phyloP scores from a whole-genome alignment of 2,113 vertebrate genomes.

The Indicator maculatus region DNA sequence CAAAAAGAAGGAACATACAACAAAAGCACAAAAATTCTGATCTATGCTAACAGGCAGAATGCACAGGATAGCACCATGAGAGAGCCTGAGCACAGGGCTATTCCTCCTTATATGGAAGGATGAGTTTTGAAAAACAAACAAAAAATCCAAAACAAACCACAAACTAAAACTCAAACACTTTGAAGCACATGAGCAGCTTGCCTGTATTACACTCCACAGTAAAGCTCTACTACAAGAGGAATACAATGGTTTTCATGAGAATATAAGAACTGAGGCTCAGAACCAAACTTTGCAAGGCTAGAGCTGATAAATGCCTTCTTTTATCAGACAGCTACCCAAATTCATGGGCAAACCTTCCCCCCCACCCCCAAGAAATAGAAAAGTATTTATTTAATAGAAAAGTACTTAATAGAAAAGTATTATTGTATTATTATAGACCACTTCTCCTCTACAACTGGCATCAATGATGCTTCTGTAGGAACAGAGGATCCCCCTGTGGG shows the following conservation, averaged over 20 bases:
- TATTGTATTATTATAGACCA: neutral
- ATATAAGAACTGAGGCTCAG: neutral
- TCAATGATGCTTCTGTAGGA: neutral
- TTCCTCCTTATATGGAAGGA: neutral
- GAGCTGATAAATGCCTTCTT: neutral
- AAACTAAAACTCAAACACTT: neutral
- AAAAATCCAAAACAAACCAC: too few relatives aligned
- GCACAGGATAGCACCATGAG: too few relatives aligned
- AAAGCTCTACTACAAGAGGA: neutral
- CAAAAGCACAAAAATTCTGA: neutral
- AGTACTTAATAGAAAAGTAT: neutral
- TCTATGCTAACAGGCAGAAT: neutral
- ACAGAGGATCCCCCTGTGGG: fast-evolving
- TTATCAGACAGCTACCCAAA: neutral
- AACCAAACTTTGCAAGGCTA: neutral
- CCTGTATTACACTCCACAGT: neutral
- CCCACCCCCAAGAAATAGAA: neutral
- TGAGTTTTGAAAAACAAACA: neutral
- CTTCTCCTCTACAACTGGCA: neutral
- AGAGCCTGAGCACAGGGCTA: neutral
- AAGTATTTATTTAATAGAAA: neutral
- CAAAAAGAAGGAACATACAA: neutral
- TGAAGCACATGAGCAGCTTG: neutral
- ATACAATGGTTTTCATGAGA: neutral
- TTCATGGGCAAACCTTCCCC: neutral